Conservation (phyloP, 1,140 invertebrate species). For the Drosophila sulfurigaster region DNA sequence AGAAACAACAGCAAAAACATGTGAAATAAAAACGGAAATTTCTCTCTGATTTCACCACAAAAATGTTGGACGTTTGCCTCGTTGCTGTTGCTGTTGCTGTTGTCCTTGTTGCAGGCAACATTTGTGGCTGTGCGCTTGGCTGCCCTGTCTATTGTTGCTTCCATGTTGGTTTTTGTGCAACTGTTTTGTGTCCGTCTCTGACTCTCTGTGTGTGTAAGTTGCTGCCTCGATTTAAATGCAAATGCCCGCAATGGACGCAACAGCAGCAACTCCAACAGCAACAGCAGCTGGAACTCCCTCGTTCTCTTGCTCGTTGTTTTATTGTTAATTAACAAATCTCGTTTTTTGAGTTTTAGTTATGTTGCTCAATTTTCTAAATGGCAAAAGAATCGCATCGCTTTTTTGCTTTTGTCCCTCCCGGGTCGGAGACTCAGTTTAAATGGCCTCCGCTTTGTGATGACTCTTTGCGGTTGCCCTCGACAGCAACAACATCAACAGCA, state of each 20-base stretch:
- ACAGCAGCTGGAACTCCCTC: conserved; percentile 25
- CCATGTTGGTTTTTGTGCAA: conserved; percentile 62
- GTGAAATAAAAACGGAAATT: conserved; percentile 81
- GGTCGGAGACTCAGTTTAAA: conserved; percentile 24
- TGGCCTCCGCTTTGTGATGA: conserved; percentile 36
- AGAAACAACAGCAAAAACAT: conserved; percentile 20
- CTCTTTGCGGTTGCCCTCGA: conserved; percentile 33
- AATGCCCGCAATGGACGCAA: conserved; percentile 51
- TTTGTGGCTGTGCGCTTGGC: conserved; percentile 69
- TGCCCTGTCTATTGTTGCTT: conserved; percentile 72
- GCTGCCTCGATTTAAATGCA: conserved; percentile 79
- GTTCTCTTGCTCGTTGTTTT: conserved; percentile 53
- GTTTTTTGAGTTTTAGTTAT: conserved; percentile 54
- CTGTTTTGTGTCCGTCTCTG: conserved; percentile 30
- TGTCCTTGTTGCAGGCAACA: conserved; percentile 65
- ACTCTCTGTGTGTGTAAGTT: conserved; percentile 37
- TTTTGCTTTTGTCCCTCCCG: background rate
- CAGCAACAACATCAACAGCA: background rate
- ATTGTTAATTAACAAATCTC: conserved; percentile 83
- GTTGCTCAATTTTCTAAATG: conserved; percentile 63
- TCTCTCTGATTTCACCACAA: conserved; percentile 80
- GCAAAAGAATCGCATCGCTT: conserved; percentile 44
- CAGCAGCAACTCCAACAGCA: background rate
- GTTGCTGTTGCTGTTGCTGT: conserved; percentile 37
- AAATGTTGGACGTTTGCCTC: conserved; percentile 57